Evolutionary conservation across 2,888 invertebrate species (phyloP).

Genomic region (Archaeoteleia sp.): DNA sequence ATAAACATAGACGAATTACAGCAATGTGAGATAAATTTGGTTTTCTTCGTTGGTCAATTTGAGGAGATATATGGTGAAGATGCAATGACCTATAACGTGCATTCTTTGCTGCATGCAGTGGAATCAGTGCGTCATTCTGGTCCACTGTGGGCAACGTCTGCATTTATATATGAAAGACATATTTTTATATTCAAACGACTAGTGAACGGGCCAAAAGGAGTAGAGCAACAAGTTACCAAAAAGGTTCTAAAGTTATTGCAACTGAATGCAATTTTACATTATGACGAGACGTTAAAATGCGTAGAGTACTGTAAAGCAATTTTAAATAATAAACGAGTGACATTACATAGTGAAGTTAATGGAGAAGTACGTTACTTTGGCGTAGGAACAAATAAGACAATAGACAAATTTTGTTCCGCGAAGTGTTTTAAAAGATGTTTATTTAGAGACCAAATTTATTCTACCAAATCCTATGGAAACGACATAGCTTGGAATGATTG

Average conservation of each 20-base stretch:
- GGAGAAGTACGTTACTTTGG: constrained; percentile 10
- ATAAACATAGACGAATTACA: constrained; percentile 12
- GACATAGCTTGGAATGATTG: constrained; percentile 12
- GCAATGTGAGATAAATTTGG: constrained; percentile 15
- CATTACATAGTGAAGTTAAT: background rate
- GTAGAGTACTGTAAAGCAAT: constrained; percentile 1
- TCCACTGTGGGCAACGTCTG: constrained; percentile 23
- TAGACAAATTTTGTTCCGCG: background rate
- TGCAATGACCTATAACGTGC: constrained; percentile 26
- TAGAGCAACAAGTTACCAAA: background rate
- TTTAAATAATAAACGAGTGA: constrained; percentile 2
- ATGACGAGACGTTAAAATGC: background rate
- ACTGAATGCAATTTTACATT: background rate
- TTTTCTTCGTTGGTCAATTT: constrained; percentile 22
- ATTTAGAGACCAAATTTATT: constrained; percentile 1
- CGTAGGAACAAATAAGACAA: background rate
- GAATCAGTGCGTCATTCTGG: constrained; percentile 18
- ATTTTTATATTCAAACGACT: constrained; percentile 4
- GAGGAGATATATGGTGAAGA: constrained; percentile 21
- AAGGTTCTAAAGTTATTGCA: constrained; percentile 9
- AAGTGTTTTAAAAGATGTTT: constrained; percentile 4
- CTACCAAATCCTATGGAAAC: constrained; percentile 3
- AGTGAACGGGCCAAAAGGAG: constrained; percentile 6
- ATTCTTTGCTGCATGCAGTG: constrained; percentile 11
- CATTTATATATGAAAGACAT: constrained; percentile 12